Base-by-base conservation (phyloP, 2,888 invertebrate genomes). In the Agriopis marginaria region DNA sequence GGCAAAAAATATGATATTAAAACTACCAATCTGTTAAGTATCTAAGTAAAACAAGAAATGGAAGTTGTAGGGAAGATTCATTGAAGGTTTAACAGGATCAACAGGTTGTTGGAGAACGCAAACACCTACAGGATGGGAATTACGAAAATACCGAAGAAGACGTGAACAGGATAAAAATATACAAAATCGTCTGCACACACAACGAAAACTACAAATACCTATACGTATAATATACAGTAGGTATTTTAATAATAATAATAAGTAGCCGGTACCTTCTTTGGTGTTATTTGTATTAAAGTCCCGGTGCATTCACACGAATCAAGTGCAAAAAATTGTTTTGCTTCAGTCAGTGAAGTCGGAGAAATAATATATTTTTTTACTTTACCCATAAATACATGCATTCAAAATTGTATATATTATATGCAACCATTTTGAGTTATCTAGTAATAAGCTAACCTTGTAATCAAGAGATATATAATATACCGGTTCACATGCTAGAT, bases 321-420 rank as follows among this genome's bases (percentile, higher is more conserved):
- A 64, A 39, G 64, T 50, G 72, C 71, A 81, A 84, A 82, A 80
- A 82, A 79, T 61, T 72, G 79, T 77, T 81, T 78, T 75, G 76
- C 68, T 72, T 62, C 71, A 50, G 63, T 74, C 66, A 56, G 61
- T 67, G 51, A 12, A 61, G 42, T 49, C 44, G 12, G 44, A 64
- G 40, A 17, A 61, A 58, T 11, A 44, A 56, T 45, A 47, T 45
- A 42, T 42, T 50, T 61, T 55, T 56, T 56, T 58, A 32, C 23
- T 23, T 3, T 23, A 58, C 23, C n/a, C 23, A 45, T 32, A 32
- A 12, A 32, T 58, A 45, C 10, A 42, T 58, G 45, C 10, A 42
- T 56, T 44, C n/a, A 55, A n/a, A 14, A 14, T 42, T 42, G 14
- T 42, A 55, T 42, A 14, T 55, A 23, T 10, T 9, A 50, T 42